Base-by-base conservation (phyloP, 2,797 vertebrate species). In the Anisognathus igniventris region DNA sequence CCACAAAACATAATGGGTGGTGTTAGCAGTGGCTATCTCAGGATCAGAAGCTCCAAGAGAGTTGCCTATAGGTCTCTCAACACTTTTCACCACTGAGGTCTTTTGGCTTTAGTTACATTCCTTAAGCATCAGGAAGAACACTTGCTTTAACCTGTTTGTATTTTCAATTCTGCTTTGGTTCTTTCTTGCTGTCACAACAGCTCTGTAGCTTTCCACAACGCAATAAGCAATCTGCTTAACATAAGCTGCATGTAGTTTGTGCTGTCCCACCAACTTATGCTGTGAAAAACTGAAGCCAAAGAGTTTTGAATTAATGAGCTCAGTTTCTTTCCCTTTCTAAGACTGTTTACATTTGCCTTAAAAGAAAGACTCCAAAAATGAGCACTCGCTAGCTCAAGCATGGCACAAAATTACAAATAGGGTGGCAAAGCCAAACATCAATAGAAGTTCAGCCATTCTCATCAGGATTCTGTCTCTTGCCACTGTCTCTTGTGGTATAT, bases 1-100 rank as follows among this genome's bases (percentile, higher is more conserved):
- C n/a, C 24, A 56, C 0, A 0, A 70, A 8, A 3, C 4, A 1
- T 16, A 68, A 11, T 5, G 33, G 18, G 11, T 45, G 28, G 13
- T 67, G 23, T 9, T 40, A 51, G 39, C 13, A 31, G 33, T 12
- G 21, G 20, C 27, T 70, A 12, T 25, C 23, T 60, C 47, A 70
- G 24, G 27, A 44, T 21, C 35, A 58, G 28, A 61, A 64, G 33
- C 15, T 86, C 48, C 31, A 79, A 24, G 2, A 7, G 9, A 76
- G 33, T 8, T 60, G 47, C 7, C 27, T 57, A 57, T 4, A 74
- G 14, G 33, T 25, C 20, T 39, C 47, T 35, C 47, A 47, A 45
- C 47, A 72, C 31, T 67, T 86, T 30, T 58, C 30, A 22, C 25
- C 24, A 31, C 8, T 27, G 33, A 73, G 50, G 21, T 42, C 24